A percentile compares a stretch with the other conserved stretches of the same genome.
Conservation (phyloP, 1,140 invertebrate genomes). For the Hestina assimilis region DNA sequence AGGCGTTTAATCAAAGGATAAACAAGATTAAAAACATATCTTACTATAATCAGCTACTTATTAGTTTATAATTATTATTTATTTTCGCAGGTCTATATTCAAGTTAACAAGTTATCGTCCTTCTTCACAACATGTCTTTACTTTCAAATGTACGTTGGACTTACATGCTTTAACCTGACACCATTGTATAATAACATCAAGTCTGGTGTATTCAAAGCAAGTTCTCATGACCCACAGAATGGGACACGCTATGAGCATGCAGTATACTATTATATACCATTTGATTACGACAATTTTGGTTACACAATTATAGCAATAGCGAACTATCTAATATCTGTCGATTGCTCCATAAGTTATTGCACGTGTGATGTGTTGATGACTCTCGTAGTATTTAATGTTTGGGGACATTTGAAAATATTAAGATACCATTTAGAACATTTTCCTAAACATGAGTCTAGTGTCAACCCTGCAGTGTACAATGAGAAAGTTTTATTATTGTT, state of each 20-base stretch:
- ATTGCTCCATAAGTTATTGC: slow-evolving; percentile 23
- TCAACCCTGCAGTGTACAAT: slow-evolving; percentile 21
- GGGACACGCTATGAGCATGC: slow-evolving; percentile 1
- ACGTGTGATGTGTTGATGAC: slow-evolving; percentile 29
- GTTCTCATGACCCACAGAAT: background rate
- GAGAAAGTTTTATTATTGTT: slow-evolving; percentile 3
- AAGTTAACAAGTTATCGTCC: slow-evolving; percentile 13
- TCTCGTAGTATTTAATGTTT: slow-evolving; percentile 34
- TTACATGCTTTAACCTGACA: slow-evolving; percentile 4
- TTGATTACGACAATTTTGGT: background rate
- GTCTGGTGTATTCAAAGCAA: slow-evolving; percentile 8
- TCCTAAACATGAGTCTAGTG: slow-evolving; percentile 20
- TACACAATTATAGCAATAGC: background rate
- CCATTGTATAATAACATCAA: slow-evolving; percentile 20
- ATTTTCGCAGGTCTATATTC: slow-evolving; percentile 17
- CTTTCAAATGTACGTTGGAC: background rate
- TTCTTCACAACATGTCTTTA: slow-evolving; percentile 5
- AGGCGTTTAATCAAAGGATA: too few relatives aligned
- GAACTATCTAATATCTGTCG: slow-evolving; percentile 17
- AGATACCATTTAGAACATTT: slow-evolving; percentile 30
- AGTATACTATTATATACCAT: background rate
- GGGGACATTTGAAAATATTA: slow-evolving; percentile 41
- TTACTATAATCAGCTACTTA: too few relatives aligned
- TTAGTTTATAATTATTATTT: too few relatives aligned
- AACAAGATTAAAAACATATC: too few relatives aligned